Evolutionary conservation across 2,113 vertebrate genomes (phyloP), one percentile per base, ranked within the genome.

Genomic region (Rhinolophus sinicus): DNA sequence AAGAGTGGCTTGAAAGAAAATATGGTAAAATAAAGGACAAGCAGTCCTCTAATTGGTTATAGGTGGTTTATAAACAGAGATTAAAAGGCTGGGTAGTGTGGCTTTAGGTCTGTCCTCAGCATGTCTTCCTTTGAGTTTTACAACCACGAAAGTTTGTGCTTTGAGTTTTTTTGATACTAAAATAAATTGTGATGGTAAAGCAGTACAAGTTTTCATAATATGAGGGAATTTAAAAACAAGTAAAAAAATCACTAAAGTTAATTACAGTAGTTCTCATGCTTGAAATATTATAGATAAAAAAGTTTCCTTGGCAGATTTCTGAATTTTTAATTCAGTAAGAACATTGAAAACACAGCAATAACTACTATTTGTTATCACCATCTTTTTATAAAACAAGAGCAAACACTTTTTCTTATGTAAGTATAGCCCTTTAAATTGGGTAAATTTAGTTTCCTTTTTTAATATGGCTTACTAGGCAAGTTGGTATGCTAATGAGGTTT

Each of bases 321-420:
- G 47, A 84, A 72, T 84, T 83, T 73, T 84, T 83, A 56, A 60
- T 13, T 52, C 18, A 18, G 40, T 76, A 70, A 86, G 28, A 33
- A 50, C 72, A 22, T 92, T 83, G 72, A 94, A 84, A 72, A 65
- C 5, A 67, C 40, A 87, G 58, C 38, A 78, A 4, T 89, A 77
- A 40, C 56, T 78, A 22, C 13, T 78, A 58, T 33, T 84, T 90
- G 77, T 76, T 82, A 77, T 90, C 62, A 50, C 38, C 24, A 14
- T 84, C 6, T 52, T 87, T 90, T 90, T 85, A 47, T 89, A n/a
- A 80, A 75, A 65, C 28, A 28, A 16, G 85, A 92, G 24, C 24
- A 89, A 92, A 19, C 24, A 75, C 10, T 30, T 88, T 92, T 89
- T 92, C 56, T 58, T 92, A 52, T 89, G 44, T 88, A 72, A 95